These are phyloP conservation scores for Crocallis elinguaria DNA, from an alignment of 2,888 invertebrate genomes.

Conservation along the genomic window DNA sequence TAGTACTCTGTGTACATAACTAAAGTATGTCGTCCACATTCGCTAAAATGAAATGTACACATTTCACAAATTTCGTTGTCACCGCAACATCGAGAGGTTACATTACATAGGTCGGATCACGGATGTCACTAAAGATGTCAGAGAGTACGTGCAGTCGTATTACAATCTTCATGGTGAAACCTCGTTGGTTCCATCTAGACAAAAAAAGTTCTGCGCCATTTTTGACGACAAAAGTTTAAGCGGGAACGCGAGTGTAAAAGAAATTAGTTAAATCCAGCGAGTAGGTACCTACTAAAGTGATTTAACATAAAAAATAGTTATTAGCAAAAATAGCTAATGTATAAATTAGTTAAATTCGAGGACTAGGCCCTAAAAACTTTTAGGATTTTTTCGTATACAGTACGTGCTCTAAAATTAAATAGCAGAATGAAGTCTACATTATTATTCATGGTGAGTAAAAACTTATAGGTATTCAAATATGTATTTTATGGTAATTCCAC, in stretches of 20 bases:
- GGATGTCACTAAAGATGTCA: conserved; percentile 31
- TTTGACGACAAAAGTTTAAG: conserved; percentile 13
- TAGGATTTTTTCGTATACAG: too few species aligned
- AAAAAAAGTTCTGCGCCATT: too few species aligned
- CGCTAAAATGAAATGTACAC: conserved; percentile 9
- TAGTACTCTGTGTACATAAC: too few species aligned
- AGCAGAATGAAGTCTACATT: conserved; percentile 7
- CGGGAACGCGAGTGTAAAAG: conserved; percentile 14
- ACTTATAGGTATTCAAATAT: neutral
- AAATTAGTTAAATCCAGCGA: neutral
- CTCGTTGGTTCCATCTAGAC: conserved; percentile 22
- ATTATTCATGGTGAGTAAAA: conserved; percentile 16
- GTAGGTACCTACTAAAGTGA: neutral
- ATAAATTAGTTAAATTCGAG: too few species aligned
- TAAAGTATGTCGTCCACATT: neutral
- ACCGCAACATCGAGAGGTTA: conserved; percentile 24
- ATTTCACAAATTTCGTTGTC: conserved; percentile 23
- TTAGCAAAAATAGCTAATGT: too few species aligned
- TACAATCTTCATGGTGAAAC: conserved; percentile 31
- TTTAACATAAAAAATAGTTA: too few species aligned
- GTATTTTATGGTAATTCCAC: neutral
- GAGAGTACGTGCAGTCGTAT: conserved; percentile 35
- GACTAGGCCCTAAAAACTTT: too few species aligned
- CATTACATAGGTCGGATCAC: conserved; percentile 40
- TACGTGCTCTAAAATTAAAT: neutral